Evolutionary conservation across 2,888 invertebrate species (phyloP).

Genomic region (Cheilosia urbana): DNA sequence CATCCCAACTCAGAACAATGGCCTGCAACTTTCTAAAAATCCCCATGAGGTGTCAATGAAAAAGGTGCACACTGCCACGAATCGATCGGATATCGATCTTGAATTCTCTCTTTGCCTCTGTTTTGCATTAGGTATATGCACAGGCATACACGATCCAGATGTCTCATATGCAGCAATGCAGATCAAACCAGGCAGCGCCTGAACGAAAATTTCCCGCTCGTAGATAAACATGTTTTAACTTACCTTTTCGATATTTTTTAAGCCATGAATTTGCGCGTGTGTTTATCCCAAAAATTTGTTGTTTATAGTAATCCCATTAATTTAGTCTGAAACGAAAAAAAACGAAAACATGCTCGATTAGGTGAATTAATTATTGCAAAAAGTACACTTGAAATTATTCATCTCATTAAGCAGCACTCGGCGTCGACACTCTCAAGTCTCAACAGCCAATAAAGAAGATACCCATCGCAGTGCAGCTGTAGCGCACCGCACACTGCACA

Average conservation of each 20-base stretch:
- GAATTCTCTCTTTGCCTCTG: slow-evolving; percentile 15
- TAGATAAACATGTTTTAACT: slow-evolving; percentile 8
- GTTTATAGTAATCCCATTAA: slow-evolving; percentile 55
- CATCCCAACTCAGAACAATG: slow-evolving; percentile 18
- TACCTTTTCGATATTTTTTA: slow-evolving; percentile 51
- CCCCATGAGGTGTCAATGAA: slow-evolving; percentile 43
- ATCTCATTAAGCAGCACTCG: slow-evolving; percentile 33
- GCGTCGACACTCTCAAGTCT: slow-evolving; percentile 22
- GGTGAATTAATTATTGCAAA: background rate
- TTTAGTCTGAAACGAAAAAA: slow-evolving; percentile 46
- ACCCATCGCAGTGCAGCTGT: slow-evolving; percentile 11
- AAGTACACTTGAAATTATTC: slow-evolving; percentile 15
- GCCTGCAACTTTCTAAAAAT: slow-evolving; percentile 54
- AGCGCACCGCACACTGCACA: background rate
- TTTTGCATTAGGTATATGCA: slow-evolving; percentile 14
- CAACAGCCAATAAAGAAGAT: slow-evolving; percentile 39
- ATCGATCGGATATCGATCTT: slow-evolving; percentile 33
- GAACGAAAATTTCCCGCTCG: background rate
- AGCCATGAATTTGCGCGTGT: slow-evolving; percentile 17
- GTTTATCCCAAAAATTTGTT: slow-evolving; percentile 46
- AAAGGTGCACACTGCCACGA: slow-evolving; percentile 34
- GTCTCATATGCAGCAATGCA: slow-evolving; percentile 27
- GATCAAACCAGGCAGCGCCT: background rate
- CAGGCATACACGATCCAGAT: slow-evolving; percentile 34
- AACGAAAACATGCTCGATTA: slow-evolving; percentile 3